phyloP scores from a whole-genome alignment of 2,113 vertebrate genomes.

The Elephantulus edwardii region DNA sequence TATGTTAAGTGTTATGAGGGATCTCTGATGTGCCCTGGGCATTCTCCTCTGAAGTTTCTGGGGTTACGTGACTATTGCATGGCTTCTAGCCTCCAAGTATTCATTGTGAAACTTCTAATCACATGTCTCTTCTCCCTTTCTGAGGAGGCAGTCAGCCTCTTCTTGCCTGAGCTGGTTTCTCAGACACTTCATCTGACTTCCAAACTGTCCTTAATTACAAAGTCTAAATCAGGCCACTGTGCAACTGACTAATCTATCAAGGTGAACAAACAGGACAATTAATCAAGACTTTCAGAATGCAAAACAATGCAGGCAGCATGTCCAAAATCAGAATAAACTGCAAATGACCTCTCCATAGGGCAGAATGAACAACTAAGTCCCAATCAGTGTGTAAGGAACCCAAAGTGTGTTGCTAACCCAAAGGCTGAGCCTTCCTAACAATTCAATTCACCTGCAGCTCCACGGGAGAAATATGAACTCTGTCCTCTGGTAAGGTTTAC shows the following conservation, averaged over 20 bases:
- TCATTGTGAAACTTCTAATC: not conserved
- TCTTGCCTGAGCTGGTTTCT: not conserved
- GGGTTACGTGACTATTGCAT: not conserved
- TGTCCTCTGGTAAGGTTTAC: no score
- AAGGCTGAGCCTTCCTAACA: no score
- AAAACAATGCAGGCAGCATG: slow-evolving; percentile 2
- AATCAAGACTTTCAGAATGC: slow-evolving; percentile 55
- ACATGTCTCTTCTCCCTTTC: not conserved
- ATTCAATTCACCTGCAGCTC: no score
- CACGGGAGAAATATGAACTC: no score
- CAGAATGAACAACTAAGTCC: no score
- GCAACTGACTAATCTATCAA: slow-evolving; percentile 53
- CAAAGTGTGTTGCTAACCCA: no score
- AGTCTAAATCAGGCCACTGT: slow-evolving; percentile 44
- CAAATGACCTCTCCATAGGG: not conserved
- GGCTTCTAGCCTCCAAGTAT: not conserved
- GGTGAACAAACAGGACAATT: slow-evolving; percentile 21
- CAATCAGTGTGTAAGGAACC: no score
- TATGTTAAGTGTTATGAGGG: not conserved
- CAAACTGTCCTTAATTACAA: slow-evolving; percentile 42
- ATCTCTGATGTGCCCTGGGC: not conserved
- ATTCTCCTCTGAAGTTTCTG: not conserved
- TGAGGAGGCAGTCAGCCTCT: not conserved
- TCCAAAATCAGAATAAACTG: not conserved
- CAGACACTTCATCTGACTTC: slow-evolving; percentile 13